Conservation (phyloP, 2,113 vertebrate species). For the Pseudopodoces humilis region DNA sequence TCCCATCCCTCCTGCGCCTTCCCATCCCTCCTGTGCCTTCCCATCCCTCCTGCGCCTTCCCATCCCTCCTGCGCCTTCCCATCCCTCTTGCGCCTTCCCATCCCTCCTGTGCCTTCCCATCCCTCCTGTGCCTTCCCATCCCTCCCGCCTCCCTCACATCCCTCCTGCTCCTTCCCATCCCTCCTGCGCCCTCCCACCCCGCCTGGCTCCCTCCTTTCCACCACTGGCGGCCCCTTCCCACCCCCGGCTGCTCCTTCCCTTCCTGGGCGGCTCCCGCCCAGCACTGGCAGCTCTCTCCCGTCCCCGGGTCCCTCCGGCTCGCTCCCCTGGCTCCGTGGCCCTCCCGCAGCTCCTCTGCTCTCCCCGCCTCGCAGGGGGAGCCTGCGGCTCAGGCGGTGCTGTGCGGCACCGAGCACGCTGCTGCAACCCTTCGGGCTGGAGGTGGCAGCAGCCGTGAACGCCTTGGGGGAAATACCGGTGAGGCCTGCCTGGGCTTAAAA, state of each 20-base stretch:
- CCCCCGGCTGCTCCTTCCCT: rapidly evolving
- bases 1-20: not conserved
- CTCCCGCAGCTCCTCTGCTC: not conserved
- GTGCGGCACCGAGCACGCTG: rapidly evolving
- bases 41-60: not conserved
- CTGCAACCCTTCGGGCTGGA: rapidly evolving
- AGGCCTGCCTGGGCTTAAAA: not conserved
- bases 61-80: no score
- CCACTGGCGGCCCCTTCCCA: rapidly evolving
- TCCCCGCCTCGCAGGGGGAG: not conserved
- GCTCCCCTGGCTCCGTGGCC: not conserved
- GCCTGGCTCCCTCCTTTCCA: not conserved
- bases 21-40: not conserved
- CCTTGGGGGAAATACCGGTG: not conserved
- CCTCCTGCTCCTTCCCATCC: no score
- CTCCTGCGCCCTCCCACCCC: no score
- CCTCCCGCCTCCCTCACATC: no score
- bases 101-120: not conserved
- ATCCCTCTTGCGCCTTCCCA: not conserved
- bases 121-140: not conserved
- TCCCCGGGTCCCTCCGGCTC: not conserved
- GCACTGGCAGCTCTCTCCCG: rapidly evolving
- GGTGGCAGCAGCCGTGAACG: not conserved
- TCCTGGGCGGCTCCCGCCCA: not conserved
- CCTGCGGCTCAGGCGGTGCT: rapidly evolving